Percentiles rank a stretch among this genome's conserved stretches.
These are phyloP conservation scores for Protaetia brevitarsis DNA, from an alignment of 1,140 invertebrate species.

Conservation along the genomic window DNA sequence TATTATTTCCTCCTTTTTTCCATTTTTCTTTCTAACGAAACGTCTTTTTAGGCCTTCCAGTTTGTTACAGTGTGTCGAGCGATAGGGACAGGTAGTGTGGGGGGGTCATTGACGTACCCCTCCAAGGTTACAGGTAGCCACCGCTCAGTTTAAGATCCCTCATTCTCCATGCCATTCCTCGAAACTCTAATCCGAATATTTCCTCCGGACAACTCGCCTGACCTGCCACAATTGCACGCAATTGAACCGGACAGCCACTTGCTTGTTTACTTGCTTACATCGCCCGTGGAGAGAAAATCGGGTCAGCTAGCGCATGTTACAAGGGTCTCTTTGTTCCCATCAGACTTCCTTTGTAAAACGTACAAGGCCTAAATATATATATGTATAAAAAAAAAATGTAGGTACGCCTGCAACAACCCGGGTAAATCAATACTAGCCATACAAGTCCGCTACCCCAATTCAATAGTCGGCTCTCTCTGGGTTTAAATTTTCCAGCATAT, in stretches of 20 bases:
- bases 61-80: conserved; percentile 26
- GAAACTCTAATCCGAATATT: conserved; percentile 13
- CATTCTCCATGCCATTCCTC: too few species aligned
- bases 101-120: conserved; percentile 31
- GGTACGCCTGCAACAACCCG: neutral
- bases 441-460: conserved; percentile 1
- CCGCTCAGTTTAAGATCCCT: neutral
- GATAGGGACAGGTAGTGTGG: conserved; percentile 32
- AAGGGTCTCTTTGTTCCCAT: neutral
- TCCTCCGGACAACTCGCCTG: neutral
- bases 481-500: neutral
- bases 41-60: conserved; percentile 20
- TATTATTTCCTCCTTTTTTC: too few species aligned
- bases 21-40: conserved; percentile 25
- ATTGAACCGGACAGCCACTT: neutral
- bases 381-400: too few species aligned
- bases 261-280: too few species aligned
- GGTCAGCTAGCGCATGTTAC: too few species aligned
- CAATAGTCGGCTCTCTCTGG: conserved; percentile 21
- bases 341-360: too few species aligned
- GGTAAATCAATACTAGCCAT: conserved; percentile 5
- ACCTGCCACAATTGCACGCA: conserved; percentile 20
- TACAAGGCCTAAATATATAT: too few species aligned
- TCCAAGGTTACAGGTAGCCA: conserved; percentile 31
- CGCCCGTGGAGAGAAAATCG: too few species aligned